phyloP scores from a whole-genome alignment of 2,888 invertebrate species.

The Polyommatus iphigenia region DNA sequence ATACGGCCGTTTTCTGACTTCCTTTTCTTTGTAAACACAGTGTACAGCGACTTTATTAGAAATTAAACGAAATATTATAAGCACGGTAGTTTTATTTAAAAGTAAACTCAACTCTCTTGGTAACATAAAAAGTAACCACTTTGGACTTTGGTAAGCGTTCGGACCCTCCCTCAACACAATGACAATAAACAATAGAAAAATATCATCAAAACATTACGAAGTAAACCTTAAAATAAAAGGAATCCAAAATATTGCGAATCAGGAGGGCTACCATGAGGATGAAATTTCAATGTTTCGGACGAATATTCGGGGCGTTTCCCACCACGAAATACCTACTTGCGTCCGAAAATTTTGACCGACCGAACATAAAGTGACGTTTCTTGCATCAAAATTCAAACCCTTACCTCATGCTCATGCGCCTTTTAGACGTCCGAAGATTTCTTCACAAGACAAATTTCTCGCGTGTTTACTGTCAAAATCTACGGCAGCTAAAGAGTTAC shows the following conservation, averaged over 20 bases:
- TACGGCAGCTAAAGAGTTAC: no score
- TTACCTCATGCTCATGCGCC: no score
- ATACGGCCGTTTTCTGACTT: not conserved
- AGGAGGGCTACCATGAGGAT: no score
- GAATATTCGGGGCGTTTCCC: no score
- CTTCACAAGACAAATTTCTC: no score
- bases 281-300: no score
- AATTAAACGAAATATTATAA: not conserved
- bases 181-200: not conserved
- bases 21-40: not conserved
- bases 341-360: no score
- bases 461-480: no score
- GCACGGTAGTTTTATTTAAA: not conserved
- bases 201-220: not conserved
- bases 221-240: not conserved
- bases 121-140: conserved; percentile 3
- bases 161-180: not conserved
- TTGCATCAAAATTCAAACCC: no score
- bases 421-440: no score
- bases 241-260: not conserved
- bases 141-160: not conserved
- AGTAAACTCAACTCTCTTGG: not conserved
- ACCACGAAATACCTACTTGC: no score
- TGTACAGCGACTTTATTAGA: not conserved
- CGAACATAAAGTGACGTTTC: no score